Conservation (phyloP, 2,113 vertebrate genomes). For the Semnornis frantzii region DNA sequence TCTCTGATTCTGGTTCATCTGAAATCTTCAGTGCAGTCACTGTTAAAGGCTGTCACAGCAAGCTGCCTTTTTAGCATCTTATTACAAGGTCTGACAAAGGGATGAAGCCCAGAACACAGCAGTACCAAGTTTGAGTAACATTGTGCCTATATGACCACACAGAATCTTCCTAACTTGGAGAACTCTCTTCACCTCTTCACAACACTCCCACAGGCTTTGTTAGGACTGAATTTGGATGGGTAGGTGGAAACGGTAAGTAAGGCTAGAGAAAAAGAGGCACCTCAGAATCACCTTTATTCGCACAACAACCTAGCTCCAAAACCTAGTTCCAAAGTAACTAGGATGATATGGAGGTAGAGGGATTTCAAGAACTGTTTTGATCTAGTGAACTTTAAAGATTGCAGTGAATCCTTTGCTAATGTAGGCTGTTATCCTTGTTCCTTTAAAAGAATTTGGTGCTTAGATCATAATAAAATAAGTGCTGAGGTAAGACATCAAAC, state of each 20-base stretch:
- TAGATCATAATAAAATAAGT: background rate
- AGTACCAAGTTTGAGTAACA: background rate
- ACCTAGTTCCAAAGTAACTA: background rate
- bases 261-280: background rate
- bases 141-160: fast-evolving
- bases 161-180: background rate
- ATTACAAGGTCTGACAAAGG: background rate
- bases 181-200: background rate
- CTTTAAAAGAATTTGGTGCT: background rate
- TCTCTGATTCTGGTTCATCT: background rate
- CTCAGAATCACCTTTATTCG: background rate
- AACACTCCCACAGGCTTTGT: background rate
- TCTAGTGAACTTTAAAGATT: background rate
- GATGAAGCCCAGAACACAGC: background rate
- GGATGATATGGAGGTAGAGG: background rate
- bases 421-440: background rate
- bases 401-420: background rate
- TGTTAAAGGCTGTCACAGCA: background rate
- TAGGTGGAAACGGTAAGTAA: background rate
- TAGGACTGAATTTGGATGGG: background rate
- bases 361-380: background rate
- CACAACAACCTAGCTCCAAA: background rate
- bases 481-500: background rate
- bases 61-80: background rate
- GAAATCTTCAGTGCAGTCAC: background rate